Evolutionary conservation across 1,140 invertebrate species (phyloP), one percentile per base, ranked within the genome.

Genomic region (Macrostomum lignano): DNA sequence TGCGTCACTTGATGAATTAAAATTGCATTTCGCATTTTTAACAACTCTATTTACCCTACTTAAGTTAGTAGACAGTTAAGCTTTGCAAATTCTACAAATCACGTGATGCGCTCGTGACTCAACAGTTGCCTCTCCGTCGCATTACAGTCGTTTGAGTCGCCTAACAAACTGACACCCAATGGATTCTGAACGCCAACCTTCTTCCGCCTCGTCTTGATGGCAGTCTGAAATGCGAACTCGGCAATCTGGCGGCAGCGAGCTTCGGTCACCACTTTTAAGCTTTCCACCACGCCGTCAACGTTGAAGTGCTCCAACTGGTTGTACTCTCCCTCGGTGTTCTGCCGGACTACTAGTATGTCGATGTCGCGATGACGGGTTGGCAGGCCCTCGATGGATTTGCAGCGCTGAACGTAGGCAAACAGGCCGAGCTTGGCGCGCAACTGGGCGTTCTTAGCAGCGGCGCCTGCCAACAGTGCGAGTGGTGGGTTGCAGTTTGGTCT

Each of bases 191-290:
- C n/a, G n/a, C n/a, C n/a, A n/a, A 63, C 58, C 63, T 91, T 93
- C 31, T 59, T 51, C 17, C 84, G 67, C 40, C 74, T 72, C 55
- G 84, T 73, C 52, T 79, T 86, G 3, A 77, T 75, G 1, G 88
- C 88, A 61, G 88, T 96, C 60, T 96, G 88, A 60, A 98, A 96
- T 1, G 88, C 88, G 61, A 94, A 96, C 56, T 94, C 93, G 6
- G 88, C 88, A 46, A 98, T 94, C 39, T 82, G 67, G 52, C 72
- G 68, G 10, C 79, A 88, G 46, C 91, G 91, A 7, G 65, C 64
- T 10, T 69, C 68, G 2, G 88, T 98, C 11, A 93, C 73, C 45
- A 98, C 91, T 62, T 96, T 96, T 37, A 96, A 58, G 49, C 81
- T 86, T 52, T 98, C 88, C 3, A 96, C 74, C 17, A 98, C 79